phyloP scores from a whole-genome alignment of 2,797 vertebrate species.

The Anas georgica region DNA sequence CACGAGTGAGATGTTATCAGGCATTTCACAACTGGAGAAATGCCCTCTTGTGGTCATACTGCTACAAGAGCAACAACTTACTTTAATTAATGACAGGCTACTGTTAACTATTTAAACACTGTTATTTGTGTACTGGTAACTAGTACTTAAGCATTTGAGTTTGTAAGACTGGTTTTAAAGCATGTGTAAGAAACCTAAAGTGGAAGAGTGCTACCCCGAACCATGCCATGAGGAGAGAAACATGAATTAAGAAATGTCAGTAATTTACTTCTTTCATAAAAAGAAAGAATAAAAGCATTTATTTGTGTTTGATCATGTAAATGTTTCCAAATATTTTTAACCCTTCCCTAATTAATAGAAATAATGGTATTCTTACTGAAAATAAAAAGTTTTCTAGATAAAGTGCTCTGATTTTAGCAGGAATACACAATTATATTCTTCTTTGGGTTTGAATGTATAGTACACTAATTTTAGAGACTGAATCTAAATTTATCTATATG shows the following conservation, averaged over 20 bases:
- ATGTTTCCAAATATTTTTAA: not conserved
- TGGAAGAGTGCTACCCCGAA: not conserved
- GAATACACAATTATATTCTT: not conserved
- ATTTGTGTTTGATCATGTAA: not conserved
- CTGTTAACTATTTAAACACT: not conserved
- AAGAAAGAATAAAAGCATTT: not conserved
- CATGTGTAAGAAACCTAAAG: not conserved
- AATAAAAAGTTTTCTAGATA: not conserved
- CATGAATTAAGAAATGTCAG: not conserved
- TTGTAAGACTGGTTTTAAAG: not conserved
- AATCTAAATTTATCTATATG: not conserved
- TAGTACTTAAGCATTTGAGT: not conserved
- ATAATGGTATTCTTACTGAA: not conserved
- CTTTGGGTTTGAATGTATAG: not conserved
- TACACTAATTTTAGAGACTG: not conserved
- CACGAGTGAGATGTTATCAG: not conserved
- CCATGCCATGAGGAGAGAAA: not conserved
- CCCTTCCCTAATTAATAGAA: not conserved
- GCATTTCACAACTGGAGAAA: not conserved
- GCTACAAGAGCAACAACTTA: not conserved
- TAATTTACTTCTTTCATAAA: not conserved
- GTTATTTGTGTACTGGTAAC: not conserved
- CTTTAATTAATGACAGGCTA: not conserved
- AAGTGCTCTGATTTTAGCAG: not conserved
- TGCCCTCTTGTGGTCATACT: slow-evolving; percentile 9